Conservation (phyloP, 2,113 vertebrate genomes). For the Cynopterus brachyotis region DNA sequence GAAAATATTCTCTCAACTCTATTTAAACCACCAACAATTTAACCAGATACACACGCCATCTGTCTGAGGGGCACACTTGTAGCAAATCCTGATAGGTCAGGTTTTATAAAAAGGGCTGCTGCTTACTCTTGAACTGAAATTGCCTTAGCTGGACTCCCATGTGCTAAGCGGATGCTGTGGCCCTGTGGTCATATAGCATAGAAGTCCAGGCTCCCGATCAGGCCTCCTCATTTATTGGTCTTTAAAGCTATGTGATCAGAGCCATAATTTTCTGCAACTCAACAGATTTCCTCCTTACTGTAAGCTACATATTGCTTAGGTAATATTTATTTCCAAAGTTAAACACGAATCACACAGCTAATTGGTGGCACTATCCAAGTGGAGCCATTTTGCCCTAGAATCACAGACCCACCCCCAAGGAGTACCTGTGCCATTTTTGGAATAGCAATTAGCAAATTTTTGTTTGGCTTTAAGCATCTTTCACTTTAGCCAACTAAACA, state of each 20-base stretch:
- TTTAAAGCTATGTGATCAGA: neutral
- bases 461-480: neutral
- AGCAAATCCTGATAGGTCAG: neutral
- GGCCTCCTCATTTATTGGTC: neutral
- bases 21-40: neutral
- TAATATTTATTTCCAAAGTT: neutral
- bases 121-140: neutral
- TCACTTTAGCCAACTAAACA: neutral
- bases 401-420: neutral
- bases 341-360: neutral
- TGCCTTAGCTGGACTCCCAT: neutral
- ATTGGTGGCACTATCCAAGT: neutral
- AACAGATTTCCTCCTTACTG: neutral
- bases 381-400: neutral
- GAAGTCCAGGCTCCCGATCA: neutral
- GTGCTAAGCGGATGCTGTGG: neutral
- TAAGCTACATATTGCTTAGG: neutral
- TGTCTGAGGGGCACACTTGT: neutral
- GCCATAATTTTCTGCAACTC: neutral
- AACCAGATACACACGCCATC: neutral
- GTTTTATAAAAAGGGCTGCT: neutral
- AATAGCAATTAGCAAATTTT: neutral
- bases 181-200: neutral
- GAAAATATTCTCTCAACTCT: neutral
- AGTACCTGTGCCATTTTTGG: neutral